A percentile compares a stretch with the other conserved stretches of the same genome.
These are phyloP conservation scores for Apis florea DNA, from an alignment of 1,140 invertebrate genomes.

Conservation along the genomic window DNA sequence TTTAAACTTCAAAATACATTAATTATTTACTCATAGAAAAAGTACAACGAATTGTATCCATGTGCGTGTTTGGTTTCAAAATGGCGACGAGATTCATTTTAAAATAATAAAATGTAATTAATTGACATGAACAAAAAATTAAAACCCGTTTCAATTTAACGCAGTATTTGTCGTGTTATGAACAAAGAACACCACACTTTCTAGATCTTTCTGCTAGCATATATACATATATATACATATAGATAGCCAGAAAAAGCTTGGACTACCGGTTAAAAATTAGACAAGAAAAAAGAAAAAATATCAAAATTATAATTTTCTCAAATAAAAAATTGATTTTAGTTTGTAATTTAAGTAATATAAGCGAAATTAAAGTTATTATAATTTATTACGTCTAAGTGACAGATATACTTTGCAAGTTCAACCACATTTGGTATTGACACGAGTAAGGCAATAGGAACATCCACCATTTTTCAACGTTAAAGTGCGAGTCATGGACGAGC, in stretches of 20 bases:
- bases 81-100: slow-evolving; percentile 50
- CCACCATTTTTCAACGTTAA: slow-evolving; percentile 57
- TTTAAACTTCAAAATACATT: not conserved
- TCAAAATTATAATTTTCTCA: not conserved
- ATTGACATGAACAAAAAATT: slow-evolving; percentile 32
- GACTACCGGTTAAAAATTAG: slow-evolving; percentile 25
- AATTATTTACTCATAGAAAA: not conserved
- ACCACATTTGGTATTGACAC: slow-evolving; percentile 31
- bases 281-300: not conserved
- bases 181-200: slow-evolving; percentile 56
- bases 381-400: slow-evolving; percentile 9
- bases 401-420: slow-evolving; percentile 6
- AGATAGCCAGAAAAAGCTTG: not conserved
- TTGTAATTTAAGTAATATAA: too few relatives aligned
- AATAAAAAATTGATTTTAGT: not conserved
- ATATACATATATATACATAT: not conserved
- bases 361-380: not conserved
- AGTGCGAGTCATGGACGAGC: slow-evolving; percentile 35
- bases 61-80: slow-evolving; percentile 60
- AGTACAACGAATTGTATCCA: slow-evolving; percentile 35
- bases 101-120: slow-evolving; percentile 40
- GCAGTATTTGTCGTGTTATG: not conserved
- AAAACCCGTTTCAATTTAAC: slow-evolving; percentile 9
- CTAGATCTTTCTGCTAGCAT: slow-evolving; percentile 41
- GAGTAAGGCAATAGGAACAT: slow-evolving; percentile 35